Evolutionary conservation across 2,888 invertebrate genomes (phyloP).

Genomic region (Chymomyza procnemis): DNA sequence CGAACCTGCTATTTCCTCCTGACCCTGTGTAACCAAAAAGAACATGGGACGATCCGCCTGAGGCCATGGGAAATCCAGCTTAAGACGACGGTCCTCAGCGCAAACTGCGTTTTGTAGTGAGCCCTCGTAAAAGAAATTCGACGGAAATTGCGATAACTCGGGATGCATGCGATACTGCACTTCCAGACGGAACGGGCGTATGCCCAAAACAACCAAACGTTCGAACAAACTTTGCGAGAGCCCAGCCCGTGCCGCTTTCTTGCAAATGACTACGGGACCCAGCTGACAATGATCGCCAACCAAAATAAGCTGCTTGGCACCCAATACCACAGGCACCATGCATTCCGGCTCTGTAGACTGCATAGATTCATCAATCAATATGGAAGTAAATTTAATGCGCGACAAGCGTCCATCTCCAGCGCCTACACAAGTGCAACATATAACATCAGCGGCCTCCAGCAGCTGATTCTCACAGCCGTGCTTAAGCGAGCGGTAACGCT

Average conservation of each 20-base stretch:
- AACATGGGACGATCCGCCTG: constrained; percentile 98
- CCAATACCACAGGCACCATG: constrained; percentile 98
- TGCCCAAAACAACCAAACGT: constrained; percentile 96
- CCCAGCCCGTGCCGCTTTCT: constrained; percentile 98
- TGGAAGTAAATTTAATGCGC: constrained; percentile 95
- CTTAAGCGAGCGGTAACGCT: constrained; percentile 93
- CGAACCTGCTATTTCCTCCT: constrained; percentile 98
- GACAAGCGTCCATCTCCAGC: constrained; percentile 97
- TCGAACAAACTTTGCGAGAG: constrained; percentile 98
- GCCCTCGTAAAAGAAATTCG: constrained; percentile 99
- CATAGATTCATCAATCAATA: constrained; percentile 98
- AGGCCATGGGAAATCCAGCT: constrained; percentile 99
- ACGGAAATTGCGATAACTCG: constrained; percentile 97
- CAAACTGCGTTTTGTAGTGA: constrained; percentile 99
- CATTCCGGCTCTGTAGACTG: constrained; percentile 98
- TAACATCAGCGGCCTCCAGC: constrained; percentile 97
- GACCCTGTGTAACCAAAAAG: constrained; percentile 98
- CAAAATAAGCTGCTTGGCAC: constrained; percentile 96
- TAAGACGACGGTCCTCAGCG: constrained; percentile 94
- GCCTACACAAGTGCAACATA: constrained; percentile 99
- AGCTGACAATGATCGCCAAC: constrained; percentile 99
- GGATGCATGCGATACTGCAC: constrained; percentile 99
- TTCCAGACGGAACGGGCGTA: constrained; percentile 96
- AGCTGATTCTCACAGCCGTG: constrained; percentile 94
- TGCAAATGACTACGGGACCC: constrained; percentile 99